Base-by-base conservation (phyloP, 2,113 vertebrate genomes). In the Catharus fuscescens region DNA sequence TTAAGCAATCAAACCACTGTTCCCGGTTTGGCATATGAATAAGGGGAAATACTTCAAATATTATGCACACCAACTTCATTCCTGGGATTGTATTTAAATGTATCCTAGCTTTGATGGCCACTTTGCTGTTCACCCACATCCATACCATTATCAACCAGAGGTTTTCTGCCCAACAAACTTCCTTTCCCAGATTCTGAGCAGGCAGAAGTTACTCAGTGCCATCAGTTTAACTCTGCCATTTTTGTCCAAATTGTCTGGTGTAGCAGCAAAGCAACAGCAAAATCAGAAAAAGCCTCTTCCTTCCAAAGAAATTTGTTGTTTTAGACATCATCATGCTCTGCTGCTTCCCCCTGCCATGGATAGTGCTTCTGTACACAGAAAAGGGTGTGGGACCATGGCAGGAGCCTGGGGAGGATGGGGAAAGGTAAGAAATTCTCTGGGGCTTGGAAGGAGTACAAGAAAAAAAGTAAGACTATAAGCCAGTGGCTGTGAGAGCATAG, bases 11-110 rank as follows among this genome's bases (percentile, higher is more conserved):
- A 91, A 93, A 71, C 24, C 8, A 3, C 69, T 71, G 29, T 57
- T 92, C 53, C 3, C 2, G 72, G 64, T 56, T 93, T 83, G 19
- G 50, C 47, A 21, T 47, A 71, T 25, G 34, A 88, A 34, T 34
- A 81, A 81, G 40, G 36, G 67, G 69, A 95, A 92, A 84, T 78
- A 32, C 48, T 74, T 96, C 45, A 83, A 95, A 92, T 93, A 67
- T 25, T 83, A 70, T 61, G 34, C 60, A 83, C 18, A 2, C 18
- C 72, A 90, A 5, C 31, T 40, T 67, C n/a, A 84, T 93, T 90
- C 72, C 45, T 78, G 48, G 60, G 36, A 70, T 80, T 77, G 17
- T 13, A 76, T 79, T 86, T 79, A 86, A 94, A 67, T 52, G 17
- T 38, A 93, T 23, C 7, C 38, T 80, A 31, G 48, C 19, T 94